Percentiles rank a stretch among this genome's conserved stretches.
phyloP scores from a whole-genome alignment of 2,888 invertebrate genomes.

The Oligia fasciuncula region DNA sequence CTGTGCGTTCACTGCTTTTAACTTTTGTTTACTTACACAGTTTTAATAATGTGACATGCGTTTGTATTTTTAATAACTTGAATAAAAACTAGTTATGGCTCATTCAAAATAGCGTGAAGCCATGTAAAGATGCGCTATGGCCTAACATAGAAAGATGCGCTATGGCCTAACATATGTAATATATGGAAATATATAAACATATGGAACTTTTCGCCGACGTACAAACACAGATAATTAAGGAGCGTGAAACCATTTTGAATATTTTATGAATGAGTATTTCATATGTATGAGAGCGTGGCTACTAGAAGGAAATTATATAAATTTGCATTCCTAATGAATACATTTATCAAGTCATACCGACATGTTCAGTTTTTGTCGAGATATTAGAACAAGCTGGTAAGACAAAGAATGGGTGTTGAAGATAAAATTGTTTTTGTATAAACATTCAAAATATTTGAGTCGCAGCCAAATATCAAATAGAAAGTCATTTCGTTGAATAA shows the following conservation, averaged over 20 bases:
- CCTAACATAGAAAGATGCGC: conserved; percentile 48
- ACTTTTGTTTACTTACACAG: conserved; percentile 3
- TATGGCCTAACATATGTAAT: conserved; percentile 53
- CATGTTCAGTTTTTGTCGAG: conserved; percentile 59
- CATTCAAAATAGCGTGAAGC: background rate
- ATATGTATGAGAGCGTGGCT: conserved; percentile 88
- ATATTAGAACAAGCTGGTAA: conserved; percentile 45
- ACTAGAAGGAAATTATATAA: conserved; percentile 85
- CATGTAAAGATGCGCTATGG: conserved; percentile 32
- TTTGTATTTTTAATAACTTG: background rate
- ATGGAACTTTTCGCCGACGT: conserved; percentile 81
- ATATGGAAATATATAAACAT: too few relatives aligned
- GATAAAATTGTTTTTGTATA: conserved; percentile 56
- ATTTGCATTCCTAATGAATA: conserved; percentile 87
- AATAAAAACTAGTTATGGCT: background rate
- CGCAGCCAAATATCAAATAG: conserved; percentile 62
- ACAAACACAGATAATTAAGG: conserved; percentile 89
- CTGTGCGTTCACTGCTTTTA: conserved; percentile 11
- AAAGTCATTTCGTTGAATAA: conserved; percentile 56
- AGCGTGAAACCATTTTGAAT: conserved; percentile 89
- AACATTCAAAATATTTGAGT: conserved; percentile 57
- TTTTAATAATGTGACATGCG: background rate
- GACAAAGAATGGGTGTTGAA: conserved; percentile 35
- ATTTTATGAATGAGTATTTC: conserved; percentile 87
- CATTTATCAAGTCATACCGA: conserved; percentile 73